Evolutionary conservation across 2,113 vertebrate species (phyloP).

Genomic region (Cavia aperea): DNA sequence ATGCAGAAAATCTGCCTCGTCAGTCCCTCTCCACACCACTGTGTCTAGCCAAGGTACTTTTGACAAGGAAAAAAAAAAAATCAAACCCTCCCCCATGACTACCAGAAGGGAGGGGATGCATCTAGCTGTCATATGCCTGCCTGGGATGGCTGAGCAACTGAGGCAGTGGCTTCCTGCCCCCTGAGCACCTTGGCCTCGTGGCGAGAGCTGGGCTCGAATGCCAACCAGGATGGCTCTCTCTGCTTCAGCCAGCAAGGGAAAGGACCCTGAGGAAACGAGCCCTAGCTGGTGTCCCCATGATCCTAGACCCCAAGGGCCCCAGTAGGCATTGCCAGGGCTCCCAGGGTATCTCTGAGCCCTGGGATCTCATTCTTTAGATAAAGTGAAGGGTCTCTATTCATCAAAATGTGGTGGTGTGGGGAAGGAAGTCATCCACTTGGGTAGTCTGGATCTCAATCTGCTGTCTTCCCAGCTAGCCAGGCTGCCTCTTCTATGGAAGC

Average conservation of each 20-base stretch:
- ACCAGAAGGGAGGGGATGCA: background rate
- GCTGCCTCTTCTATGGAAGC: background rate
- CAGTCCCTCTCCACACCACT: background rate
- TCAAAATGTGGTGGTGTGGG: too few relatives aligned
- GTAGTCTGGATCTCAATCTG: background rate
- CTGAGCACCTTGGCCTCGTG: background rate
- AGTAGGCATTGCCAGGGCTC: background rate
- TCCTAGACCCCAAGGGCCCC: background rate
- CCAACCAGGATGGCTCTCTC: background rate
- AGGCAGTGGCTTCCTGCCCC: background rate
- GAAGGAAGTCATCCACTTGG: too few relatives aligned
- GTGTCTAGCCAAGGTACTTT: background rate
- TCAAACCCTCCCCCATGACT: background rate
- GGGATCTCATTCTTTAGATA: too few relatives aligned
- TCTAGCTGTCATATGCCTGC: background rate
- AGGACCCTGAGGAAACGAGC: background rate
- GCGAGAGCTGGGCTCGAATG: background rate
- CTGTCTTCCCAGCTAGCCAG: background rate
- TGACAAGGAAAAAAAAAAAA: background rate
- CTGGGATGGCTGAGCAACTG: background rate
- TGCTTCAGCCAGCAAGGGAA: background rate
- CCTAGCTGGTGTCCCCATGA: background rate
- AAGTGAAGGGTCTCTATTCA: too few relatives aligned
- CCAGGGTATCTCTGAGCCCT: background rate
- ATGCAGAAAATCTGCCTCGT: background rate